Percentiles rank a stretch among this genome's conserved stretches.
These are phyloP conservation scores for Charadrius vociferus DNA, from an alignment of 2,113 vertebrate genomes.

Conservation along the genomic window DNA sequence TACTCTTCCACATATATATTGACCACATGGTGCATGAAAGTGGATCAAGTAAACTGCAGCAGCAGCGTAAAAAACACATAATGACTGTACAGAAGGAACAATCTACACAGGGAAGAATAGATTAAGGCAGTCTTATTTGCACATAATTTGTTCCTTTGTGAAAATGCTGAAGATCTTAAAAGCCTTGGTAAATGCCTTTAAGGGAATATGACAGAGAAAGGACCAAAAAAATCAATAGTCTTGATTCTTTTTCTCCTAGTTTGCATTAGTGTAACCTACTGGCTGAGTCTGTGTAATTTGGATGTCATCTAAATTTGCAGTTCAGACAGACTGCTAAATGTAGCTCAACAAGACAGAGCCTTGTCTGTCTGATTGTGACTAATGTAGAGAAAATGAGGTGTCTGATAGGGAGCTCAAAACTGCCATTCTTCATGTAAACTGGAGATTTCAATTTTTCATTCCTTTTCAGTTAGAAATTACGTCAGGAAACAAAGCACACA, in stretches of 20 bases:
- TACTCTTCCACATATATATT: constrained; percentile 31
- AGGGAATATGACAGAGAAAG: constrained; percentile 40
- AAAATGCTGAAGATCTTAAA: constrained; percentile 52
- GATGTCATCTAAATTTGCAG: constrained; percentile 58
- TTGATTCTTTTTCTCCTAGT: constrained; percentile 31
- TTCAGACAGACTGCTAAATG: constrained; percentile 35
- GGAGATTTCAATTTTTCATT: constrained; percentile 65
- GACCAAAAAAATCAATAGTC: constrained; percentile 45
- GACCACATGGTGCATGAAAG: constrained; percentile 66
- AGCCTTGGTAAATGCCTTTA: constrained; percentile 58
- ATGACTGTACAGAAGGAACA: constrained; percentile 46
- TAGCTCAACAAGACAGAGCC: constrained; percentile 51
- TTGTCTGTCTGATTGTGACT: constrained; percentile 55
- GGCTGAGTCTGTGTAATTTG: constrained; percentile 37
- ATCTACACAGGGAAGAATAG: constrained; percentile 29
- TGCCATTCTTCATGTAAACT: constrained; percentile 57
- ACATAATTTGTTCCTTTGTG: constrained; percentile 50
- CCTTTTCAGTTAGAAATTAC: constrained; percentile 57
- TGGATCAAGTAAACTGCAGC: constrained; percentile 38
- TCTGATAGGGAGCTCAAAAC: constrained; percentile 38
- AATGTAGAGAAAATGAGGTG: constrained; percentile 68
- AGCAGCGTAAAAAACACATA: constrained; percentile 37
- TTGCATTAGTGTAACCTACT: constrained; percentile 41
- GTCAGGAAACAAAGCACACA: constrained; percentile 61
- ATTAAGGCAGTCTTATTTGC: constrained; percentile 41